Evolutionary conservation across 64 coral and sea anemone species (phyloP), one percentile per base, ranked within the genome.

Genomic region (Cladopsammia gracilis): DNA sequence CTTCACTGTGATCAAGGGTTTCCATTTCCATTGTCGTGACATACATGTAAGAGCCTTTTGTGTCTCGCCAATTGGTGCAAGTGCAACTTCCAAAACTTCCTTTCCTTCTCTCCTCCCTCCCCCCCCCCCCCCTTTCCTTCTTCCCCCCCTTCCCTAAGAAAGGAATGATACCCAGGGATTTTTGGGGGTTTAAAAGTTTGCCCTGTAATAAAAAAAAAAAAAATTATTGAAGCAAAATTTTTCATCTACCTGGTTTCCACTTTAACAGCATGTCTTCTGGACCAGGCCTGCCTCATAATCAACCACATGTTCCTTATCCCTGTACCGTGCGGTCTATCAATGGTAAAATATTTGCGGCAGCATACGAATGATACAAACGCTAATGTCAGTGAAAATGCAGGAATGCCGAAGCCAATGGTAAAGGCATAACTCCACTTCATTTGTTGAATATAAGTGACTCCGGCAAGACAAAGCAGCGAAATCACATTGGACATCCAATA

Each of bases 401-500:
- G 83, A 24, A 98, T 70, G 34, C 91, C 92, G 88, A 94, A 98
- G 19, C 96, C 96, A 58, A 90, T 44, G 49, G 93, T 90, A 65
- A 94, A 94, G 14, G 92, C 92, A 83, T 89, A 94, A 60, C 47
- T 81, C 96, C 96, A 94, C 16, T 80, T 79, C 80, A 92, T 91
- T 88, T 98, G 96, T 84, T 98, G 96, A 80, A 94, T 81, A 52
- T 88, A 98, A 10, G 88, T 94, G 2, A 98, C 93, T 48, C 82
- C 92, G 83, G 93, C 79, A n/a, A 98, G 83, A 18, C 71, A 58
- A 9, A 94, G 61, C 25, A 98, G 64, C 5, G 96, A 88, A 54
- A 93, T 82, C 4, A 94, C 96, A 91, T 98, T 98, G 66, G 96
- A 76, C 42, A 91, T 52, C 96, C 96, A 98, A 73, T 98, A 98